Conservation (phyloP, 2,888 invertebrate species). For the Tipula confusa region DNA sequence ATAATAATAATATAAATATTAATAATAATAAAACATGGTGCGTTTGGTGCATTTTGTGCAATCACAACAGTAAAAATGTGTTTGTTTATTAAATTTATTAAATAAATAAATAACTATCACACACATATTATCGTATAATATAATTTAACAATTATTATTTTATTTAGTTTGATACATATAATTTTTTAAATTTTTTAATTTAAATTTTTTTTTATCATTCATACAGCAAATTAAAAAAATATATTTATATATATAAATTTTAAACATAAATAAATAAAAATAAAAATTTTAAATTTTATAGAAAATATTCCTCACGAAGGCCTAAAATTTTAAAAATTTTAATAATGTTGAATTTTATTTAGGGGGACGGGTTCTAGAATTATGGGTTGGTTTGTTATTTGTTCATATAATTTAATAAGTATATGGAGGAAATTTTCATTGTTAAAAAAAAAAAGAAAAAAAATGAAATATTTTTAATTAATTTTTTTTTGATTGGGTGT, state of each 20-base stretch:
- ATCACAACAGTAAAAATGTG: conserved; percentile 34
- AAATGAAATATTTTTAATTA: no score
- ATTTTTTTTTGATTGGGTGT: neutral
- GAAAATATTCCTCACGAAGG: conserved; percentile 20
- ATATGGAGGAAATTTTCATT: neutral
- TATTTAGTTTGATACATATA: conserved; percentile 21
- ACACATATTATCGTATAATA: conserved; percentile 33
- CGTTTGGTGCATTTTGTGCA: conserved; percentile 32
- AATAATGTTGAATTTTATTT: neutral
- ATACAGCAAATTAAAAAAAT: neutral
- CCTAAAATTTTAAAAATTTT: neutral
- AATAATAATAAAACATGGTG: conserved; percentile 30
- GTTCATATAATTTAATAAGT: neutral
- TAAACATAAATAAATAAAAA: neutral
- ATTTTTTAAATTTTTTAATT: neutral
- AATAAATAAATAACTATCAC: conserved; percentile 31
- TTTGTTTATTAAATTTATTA: conserved; percentile 28
- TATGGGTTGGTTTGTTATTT: neutral
- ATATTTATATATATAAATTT: neutral
- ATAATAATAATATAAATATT: no score
- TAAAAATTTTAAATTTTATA: neutral
- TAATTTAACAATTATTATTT: conserved; percentile 31
- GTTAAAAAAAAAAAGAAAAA: neutral
- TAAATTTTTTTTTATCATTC: no score
- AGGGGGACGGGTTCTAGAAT: neutral